Evolutionary conservation across 1,140 invertebrate genomes (phyloP), one percentile per base, ranked within the genome.

Genomic region (Eurosta solidaginis): DNA sequence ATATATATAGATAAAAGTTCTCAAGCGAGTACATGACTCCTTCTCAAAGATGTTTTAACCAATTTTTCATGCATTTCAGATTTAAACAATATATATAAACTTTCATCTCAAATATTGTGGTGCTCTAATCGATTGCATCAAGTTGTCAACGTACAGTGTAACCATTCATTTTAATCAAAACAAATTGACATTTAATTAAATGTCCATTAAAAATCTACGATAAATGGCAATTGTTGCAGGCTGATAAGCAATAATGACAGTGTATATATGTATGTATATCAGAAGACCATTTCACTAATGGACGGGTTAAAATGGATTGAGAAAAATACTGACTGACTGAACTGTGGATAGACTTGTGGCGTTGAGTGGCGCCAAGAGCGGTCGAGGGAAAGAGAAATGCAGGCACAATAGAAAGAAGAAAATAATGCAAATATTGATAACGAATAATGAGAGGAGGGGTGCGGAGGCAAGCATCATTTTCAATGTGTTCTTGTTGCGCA

Each of bases 131-230:
- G 6, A n/a, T 17, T 17, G 14, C 14, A 49, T 4, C 20, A 52
- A 36, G 7, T 63, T 14, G 29, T n/a, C n/a, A 5, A 52, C 49
- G 25, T 6, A 52, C 25, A 49, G 27, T 20, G 59, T 68, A 68
- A 22, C 59, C 59, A 68, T 68, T 68, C 40, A 68, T 68, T 68
- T 68, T 68, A 33, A 68, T 68, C 59, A 68, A 68, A 68, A 68
- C 59, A 68, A 68, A 68, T 68, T 68, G 59, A 68, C 59, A 68
- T 68, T 68, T 68, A 68, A 68, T 68, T 68, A 68, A 68, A 68
- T 68, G 36, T 40, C 59, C 59, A 68, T 68, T 68, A 22, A 68
- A 68, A 68, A 68, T 40, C 17, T n/a, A 33, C 59, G 59, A 9
- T n/a, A 40, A 68, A 68, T 7, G 59, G 22, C 59, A 68, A 68